These are phyloP conservation scores for Glaucidium brasilianum DNA, from an alignment of 2,113 vertebrate genomes.

Conservation along the genomic window DNA sequence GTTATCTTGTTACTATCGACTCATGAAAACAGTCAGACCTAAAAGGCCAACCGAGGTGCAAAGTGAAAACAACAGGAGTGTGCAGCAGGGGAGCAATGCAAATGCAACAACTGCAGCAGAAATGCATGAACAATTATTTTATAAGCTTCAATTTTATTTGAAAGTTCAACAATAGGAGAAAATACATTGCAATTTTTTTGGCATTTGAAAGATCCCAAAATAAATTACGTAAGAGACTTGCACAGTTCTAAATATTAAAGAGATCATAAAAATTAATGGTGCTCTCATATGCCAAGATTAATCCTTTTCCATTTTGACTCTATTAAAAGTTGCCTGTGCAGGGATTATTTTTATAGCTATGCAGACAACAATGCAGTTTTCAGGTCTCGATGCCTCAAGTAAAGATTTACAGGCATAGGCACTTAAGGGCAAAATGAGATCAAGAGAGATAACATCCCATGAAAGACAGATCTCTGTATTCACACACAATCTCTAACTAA, in stretches of 20 bases:
- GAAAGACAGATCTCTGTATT: neutral
- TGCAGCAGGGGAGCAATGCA: neutral
- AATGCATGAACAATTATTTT: neutral
- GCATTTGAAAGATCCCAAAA: neutral
- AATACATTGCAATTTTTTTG: neutral
- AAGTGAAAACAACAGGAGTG: neutral
- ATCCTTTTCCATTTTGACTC: neutral
- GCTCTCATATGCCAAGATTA: neutral
- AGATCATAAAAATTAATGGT: neutral
- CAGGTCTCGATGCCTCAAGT: neutral
- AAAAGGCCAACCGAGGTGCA: neutral
- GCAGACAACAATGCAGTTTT: neutral
- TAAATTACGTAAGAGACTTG: neutral
- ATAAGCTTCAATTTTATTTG: constrained; percentile 14
- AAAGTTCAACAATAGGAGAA: neutral
- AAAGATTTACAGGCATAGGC: neutral
- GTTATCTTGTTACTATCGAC: neutral
- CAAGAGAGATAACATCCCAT: neutral
- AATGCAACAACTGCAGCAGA: neutral
- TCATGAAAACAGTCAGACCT: neutral
- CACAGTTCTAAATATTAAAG: neutral
- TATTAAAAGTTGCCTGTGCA: neutral
- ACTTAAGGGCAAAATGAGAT: neutral
- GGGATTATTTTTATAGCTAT: neutral
- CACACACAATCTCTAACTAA: neutral